Evolutionary conservation across 2,113 vertebrate species (phyloP), one percentile per base, ranked within the genome.

Genomic region (Syngnathus scovelli): DNA sequence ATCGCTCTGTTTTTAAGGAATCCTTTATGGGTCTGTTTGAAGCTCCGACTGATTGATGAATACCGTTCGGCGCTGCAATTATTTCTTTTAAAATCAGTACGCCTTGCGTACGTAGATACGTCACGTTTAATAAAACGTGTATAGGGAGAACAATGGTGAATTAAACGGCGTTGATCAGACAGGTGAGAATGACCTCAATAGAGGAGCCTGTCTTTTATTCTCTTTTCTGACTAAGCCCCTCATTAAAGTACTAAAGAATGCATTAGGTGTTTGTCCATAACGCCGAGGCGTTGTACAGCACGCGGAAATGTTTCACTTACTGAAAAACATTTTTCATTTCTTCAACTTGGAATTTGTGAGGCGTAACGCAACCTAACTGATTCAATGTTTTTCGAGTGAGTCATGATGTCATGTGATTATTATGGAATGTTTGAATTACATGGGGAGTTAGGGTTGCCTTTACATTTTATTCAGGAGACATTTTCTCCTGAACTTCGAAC

Each of bases 11-110:
- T 36, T 56, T 58, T 36, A 82, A 83, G 78, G 70, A 78, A 71
- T 79, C 73, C 74, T 83, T 79, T 81, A 77, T 73, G 83, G 82
- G 83, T 83, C 83, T 81, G 77, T 80, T 78, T 85, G 75, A 84
- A 83, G 77, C 68, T 77, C 77, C 71, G 19, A 43, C 71, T 44
- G 71, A 76, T 70, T 74, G 79, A 83, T 78, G 63, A 69, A 78
- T 74, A 66, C 75, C 64, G 71, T 81, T 75, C 65, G 70, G 78
- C 68, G 3, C 69, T 78, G 72, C 68, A 76, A 83, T 82, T 82
- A 84, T 86, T 84, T 74, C 80, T 86, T 86, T 79, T 67, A 76
- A 73, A 76, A 80, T 73, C 6, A 69, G 63, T 67, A 75, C 71
- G 83, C 56, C 73, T 67, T 51, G 69, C 21, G 18, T 27, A 41